Percentiles rank a stretch among this genome's conserved stretches.
phyloP scores from a whole-genome alignment of 2,113 vertebrate genomes.

The Oncorhynchus nerka region DNA sequence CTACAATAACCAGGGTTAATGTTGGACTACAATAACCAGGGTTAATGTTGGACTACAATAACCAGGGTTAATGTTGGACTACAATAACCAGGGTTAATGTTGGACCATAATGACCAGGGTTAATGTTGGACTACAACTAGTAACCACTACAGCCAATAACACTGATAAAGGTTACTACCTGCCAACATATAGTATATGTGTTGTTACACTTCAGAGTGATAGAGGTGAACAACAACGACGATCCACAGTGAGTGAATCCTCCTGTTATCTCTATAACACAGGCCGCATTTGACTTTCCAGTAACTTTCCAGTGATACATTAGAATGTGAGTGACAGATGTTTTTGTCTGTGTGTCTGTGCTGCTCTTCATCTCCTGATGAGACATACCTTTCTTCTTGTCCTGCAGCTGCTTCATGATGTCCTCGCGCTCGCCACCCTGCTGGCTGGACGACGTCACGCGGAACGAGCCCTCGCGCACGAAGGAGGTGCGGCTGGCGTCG shows the following conservation, averaged over 20 bases:
- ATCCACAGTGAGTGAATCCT: too few species aligned
- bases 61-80: background rate
- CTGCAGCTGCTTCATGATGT: constrained; percentile 70
- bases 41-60: background rate
- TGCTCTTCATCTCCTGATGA: background rate
- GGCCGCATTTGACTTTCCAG: too few species aligned
- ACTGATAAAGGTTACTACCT: too few species aligned
- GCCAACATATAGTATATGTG: too few species aligned
- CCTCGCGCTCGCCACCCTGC: constrained; percentile 72
- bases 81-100: too few species aligned
- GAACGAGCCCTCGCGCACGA: constrained; percentile 91
- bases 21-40: background rate
- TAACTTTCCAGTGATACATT: too few species aligned
- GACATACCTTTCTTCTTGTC: constrained; percentile 83
- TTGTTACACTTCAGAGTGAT: background rate
- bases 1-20: background rate
- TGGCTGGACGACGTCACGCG: constrained; percentile 75
- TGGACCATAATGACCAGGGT: too few species aligned
- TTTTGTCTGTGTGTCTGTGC: background rate
- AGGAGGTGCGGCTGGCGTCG: constrained; percentile 87
- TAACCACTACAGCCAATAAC: too few species aligned
- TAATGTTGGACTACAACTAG: background rate
- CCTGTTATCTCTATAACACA: background rate
- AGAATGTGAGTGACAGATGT: background rate
- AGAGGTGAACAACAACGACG: background rate